Conservation (phyloP, 2,113 vertebrate genomes). For the Fregetta grallaria region DNA sequence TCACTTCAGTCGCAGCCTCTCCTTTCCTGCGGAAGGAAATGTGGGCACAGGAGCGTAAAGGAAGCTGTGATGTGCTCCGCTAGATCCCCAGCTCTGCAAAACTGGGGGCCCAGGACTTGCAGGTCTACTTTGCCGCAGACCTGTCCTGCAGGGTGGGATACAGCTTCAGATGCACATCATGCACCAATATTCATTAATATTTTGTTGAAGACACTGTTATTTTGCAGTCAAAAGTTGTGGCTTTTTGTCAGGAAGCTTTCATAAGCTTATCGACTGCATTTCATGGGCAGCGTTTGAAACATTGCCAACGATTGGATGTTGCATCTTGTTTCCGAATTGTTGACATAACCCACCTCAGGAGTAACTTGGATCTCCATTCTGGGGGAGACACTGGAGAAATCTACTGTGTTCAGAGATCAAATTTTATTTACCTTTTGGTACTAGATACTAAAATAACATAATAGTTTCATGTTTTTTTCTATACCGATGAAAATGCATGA, state of each 20-base stretch:
- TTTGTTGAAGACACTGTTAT: background rate
- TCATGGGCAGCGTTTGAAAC: background rate
- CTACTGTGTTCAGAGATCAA: background rate
- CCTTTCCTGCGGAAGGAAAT: background rate
- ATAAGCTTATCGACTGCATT: background rate
- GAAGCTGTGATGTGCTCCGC: background rate
- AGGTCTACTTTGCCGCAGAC: background rate
- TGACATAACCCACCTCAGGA: background rate
- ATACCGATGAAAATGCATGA: background rate
- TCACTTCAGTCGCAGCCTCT: background rate
- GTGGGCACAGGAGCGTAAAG: background rate
- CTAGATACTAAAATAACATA: background rate
- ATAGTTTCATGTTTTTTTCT: background rate
- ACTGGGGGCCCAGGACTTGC: background rate
- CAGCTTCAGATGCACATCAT: background rate
- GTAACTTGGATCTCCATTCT: rapidly evolving
- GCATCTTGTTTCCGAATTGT: background rate
- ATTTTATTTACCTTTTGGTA: background rate
- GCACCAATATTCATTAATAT: background rate
- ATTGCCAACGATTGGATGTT: rapidly evolving
- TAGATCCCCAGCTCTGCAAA: background rate
- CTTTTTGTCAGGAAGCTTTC: slow-evolving; percentile 13
- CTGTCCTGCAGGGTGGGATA: rapidly evolving
- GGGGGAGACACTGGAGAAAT: background rate
- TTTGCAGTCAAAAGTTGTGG: background rate